Conservation (phyloP, 1,140 invertebrate genomes). For the Caenorhabditis remanei region DNA sequence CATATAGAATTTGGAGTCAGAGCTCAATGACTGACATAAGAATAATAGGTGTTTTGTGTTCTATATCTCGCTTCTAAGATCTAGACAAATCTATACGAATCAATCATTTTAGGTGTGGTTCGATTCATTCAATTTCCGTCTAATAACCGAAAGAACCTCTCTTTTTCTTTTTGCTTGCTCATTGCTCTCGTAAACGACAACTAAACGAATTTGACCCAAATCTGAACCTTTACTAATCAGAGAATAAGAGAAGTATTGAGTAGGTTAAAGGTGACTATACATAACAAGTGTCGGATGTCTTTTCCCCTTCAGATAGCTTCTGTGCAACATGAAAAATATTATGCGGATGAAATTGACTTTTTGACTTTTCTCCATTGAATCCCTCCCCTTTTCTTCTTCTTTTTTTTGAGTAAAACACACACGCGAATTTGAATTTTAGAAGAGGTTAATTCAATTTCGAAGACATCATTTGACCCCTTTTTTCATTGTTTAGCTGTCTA, state of each 20-base stretch:
- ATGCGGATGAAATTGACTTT: slow-evolving; percentile 27
- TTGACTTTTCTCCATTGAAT: not conserved
- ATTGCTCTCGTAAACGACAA: not conserved
- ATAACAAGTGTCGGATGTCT: slow-evolving; percentile 39
- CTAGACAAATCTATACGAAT: slow-evolving; percentile 28
- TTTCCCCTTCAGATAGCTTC: not conserved
- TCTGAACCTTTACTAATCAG: not conserved
- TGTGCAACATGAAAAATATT: not conserved
- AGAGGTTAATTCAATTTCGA: too few relatives aligned
- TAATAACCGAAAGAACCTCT: not conserved
- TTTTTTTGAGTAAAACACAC: too few relatives aligned
- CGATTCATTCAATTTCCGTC: slow-evolving; percentile 32
- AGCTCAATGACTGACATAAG: not conserved
- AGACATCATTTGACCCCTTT: too few relatives aligned
- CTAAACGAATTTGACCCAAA: not conserved
- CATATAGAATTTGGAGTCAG: not conserved
- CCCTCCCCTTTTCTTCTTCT: not conserved
- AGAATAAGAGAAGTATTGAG: too few relatives aligned
- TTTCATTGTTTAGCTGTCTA: too few relatives aligned
- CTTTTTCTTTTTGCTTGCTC: not conserved
- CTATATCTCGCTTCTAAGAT: not conserved
- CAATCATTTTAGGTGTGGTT: not conserved
- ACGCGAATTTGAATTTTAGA: too few relatives aligned
- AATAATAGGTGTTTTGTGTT: not conserved
- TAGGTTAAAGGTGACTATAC: not conserved